These are phyloP conservation scores for Pseudomyrmex dendroicus DNA, from an alignment of 1,140 invertebrate genomes.

Conservation along the genomic window DNA sequence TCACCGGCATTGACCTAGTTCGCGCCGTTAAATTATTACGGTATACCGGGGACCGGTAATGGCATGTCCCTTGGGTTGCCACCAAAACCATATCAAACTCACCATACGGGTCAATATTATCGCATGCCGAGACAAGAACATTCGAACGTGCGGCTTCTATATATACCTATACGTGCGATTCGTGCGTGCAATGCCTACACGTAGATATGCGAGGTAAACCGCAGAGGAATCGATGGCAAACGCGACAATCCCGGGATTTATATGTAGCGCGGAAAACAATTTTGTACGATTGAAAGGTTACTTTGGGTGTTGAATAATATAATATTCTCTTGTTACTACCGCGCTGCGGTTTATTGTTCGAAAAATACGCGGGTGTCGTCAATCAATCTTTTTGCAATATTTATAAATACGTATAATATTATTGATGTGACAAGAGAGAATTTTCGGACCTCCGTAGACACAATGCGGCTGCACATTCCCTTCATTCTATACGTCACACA, in stretches of 20 bases:
- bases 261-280: not conserved
- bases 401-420: not conserved
- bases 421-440: not conserved
- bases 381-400: not conserved
- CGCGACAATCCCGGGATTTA: not conserved
- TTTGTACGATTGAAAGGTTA: not conserved
- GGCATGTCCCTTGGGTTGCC: conserved; percentile 60
- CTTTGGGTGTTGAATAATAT: not conserved
- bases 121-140: conserved; percentile 38
- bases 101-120: conserved; percentile 62
- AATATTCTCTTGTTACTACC: not conserved
- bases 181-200: not conserved
- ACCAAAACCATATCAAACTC: conserved; percentile 66
- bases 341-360: not conserved
- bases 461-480: too few relatives aligned
- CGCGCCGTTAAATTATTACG: conserved; percentile 71
- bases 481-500: not conserved
- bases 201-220: not conserved
- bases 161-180: not conserved
- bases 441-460: not conserved
- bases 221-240: not conserved
- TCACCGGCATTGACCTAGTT: conserved; percentile 73
- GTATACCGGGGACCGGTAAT: conserved; percentile 64
- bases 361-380: too few relatives aligned
- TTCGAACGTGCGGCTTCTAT: conserved; percentile 9